Conservation (phyloP, 2,888 invertebrate genomes). For the Geotrupes spiniger region DNA sequence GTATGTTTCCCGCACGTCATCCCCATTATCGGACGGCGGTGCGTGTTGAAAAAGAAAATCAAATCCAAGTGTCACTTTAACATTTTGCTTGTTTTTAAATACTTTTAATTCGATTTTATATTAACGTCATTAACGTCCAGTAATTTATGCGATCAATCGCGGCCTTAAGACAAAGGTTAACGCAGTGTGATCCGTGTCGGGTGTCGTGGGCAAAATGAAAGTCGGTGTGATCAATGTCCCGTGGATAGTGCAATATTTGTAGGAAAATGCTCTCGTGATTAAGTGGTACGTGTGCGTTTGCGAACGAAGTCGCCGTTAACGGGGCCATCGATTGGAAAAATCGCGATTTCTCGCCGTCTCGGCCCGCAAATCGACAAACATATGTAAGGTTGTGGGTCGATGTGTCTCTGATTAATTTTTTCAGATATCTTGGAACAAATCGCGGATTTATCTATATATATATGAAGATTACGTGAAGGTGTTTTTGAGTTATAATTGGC, state of each 20-base stretch:
- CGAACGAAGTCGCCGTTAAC: too few species aligned
- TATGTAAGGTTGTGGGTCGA: too few species aligned
- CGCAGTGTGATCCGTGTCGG: neutral
- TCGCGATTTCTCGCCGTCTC: conserved; percentile 2
- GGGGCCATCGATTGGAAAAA: too few species aligned
- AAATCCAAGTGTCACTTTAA: too few species aligned
- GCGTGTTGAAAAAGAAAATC: too few species aligned
- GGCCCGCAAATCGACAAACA: neutral
- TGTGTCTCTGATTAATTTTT: too few species aligned
- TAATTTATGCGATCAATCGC: too few species aligned
- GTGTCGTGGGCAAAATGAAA: conserved; percentile 23
- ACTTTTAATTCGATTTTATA: neutral
- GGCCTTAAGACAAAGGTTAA: too few species aligned
- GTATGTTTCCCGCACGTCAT: too few species aligned
- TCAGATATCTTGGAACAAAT: neutral
- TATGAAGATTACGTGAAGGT: neutral
- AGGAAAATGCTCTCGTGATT: neutral
- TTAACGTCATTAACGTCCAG: neutral
- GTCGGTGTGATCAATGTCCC: conserved; percentile 24
- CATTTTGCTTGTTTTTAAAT: too few species aligned
- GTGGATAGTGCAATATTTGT: conserved; percentile 13
- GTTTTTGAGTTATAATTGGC: neutral
- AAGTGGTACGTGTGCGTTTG: conserved; percentile 3
- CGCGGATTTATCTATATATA: too few species aligned
- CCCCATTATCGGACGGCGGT: too few species aligned